Conservation (phyloP, 1,140 invertebrate genomes). For the Camponotus vicinus region DNA sequence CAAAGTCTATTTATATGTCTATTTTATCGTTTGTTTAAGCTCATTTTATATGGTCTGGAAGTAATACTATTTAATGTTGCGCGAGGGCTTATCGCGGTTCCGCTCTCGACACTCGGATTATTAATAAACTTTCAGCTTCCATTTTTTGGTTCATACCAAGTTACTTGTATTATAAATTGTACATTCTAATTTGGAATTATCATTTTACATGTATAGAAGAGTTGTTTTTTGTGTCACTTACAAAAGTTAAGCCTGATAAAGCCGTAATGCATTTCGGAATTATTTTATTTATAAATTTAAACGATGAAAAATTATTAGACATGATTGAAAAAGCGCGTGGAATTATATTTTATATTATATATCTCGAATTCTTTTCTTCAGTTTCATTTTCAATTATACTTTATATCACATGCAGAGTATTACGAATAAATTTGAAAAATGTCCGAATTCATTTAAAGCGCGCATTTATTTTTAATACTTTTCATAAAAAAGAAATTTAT, state of each 20-base stretch:
- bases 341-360: neutral
- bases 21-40: slow-evolving; percentile 7
- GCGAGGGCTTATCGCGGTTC: slow-evolving; percentile 2
- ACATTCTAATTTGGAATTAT: too few relatives aligned
- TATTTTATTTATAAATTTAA: neutral
- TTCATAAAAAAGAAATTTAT: neutral
- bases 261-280: neutral
- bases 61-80: slow-evolving; percentile 16
- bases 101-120: slow-evolving; percentile 1
- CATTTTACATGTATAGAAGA: neutral
- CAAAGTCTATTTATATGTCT: slow-evolving; percentile 15
- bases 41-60: slow-evolving; percentile 6
- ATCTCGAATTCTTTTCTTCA: neutral
- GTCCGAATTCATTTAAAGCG: neutral
- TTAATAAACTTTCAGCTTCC: slow-evolving; percentile 22
- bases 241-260: neutral
- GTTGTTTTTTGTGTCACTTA: neutral
- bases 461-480: neutral
- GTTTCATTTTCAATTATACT: too few relatives aligned
- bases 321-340: neutral
- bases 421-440: neutral
- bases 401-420: neutral
- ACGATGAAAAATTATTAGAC: neutral
- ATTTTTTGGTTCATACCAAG: neutral
- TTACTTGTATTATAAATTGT: neutral